Evolutionary conservation across 2,797 vertebrate species (phyloP).

Genomic region (Ctenosaura bakeri): DNA sequence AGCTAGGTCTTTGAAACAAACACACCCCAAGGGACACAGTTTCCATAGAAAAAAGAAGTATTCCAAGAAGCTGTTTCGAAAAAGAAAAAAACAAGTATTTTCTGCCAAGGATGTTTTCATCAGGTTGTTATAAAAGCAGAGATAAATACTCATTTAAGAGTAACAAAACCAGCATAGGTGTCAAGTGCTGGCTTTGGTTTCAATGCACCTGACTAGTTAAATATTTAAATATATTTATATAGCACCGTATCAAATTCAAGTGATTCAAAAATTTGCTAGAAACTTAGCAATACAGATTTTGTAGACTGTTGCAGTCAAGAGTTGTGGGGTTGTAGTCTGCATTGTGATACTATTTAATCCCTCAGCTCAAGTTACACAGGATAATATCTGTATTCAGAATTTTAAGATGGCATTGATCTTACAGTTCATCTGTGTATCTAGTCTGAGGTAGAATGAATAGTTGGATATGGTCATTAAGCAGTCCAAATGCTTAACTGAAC

Average conservation of each 20-base stretch:
- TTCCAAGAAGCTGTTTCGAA: slow-evolving; percentile 64
- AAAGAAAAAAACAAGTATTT: slow-evolving; percentile 60
- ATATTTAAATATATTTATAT: slow-evolving; percentile 66
- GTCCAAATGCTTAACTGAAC: slow-evolving; percentile 55
- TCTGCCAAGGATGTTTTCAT: slow-evolving; percentile 62
- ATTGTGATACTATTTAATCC: slow-evolving; percentile 39
- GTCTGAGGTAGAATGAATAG: slow-evolving; percentile 81
- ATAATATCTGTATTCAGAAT: slow-evolving; percentile 52
- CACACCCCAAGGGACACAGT: slow-evolving; percentile 30
- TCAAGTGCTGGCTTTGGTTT: slow-evolving; percentile 37
- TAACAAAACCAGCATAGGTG: slow-evolving; percentile 51
- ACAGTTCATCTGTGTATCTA: slow-evolving; percentile 67
- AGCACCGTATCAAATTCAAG: slow-evolving; percentile 84
- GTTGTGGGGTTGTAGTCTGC: slow-evolving; percentile 49
- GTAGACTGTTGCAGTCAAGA: slow-evolving; percentile 59
- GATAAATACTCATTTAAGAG: slow-evolving; percentile 50
- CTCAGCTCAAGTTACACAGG: slow-evolving; percentile 58
- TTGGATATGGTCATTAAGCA: slow-evolving; percentile 58
- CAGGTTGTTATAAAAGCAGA: slow-evolving; percentile 71
- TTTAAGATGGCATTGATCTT: slow-evolving; percentile 22
- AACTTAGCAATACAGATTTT: slow-evolving; percentile 59
- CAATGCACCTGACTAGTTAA: slow-evolving; percentile 50
- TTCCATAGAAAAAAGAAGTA: slow-evolving; percentile 49
- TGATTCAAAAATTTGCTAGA: slow-evolving; percentile 73
- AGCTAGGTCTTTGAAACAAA: slow-evolving; percentile 46